Conservation (phyloP, 2,888 invertebrate species). For the Pandemis corylana region DNA sequence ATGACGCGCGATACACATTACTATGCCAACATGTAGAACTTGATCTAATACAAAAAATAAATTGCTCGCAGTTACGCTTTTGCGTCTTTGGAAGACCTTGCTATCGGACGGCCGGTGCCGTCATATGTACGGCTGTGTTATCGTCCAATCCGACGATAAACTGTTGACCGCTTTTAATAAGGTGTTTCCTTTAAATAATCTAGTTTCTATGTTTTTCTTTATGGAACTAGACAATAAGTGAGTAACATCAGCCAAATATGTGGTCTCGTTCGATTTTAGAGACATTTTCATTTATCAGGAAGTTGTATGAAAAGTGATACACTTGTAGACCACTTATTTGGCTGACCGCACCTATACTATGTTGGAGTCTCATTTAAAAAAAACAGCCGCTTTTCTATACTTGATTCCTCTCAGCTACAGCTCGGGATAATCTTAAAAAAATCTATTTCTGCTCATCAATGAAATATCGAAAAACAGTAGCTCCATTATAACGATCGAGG, state of each 20-base stretch:
- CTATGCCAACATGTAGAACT: conserved; percentile 34
- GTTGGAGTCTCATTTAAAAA: too few relatives aligned
- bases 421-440: neutral
- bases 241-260: too few relatives aligned
- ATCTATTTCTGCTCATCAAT: conserved; percentile 8
- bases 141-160: conserved; percentile 47
- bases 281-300: neutral
- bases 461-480: conserved; percentile 19
- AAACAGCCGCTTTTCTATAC: too few relatives aligned
- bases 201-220: conserved; percentile 21
- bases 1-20: conserved; percentile 25
- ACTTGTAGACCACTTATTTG: too few relatives aligned
- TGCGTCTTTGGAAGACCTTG: conserved; percentile 39
- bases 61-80: conserved; percentile 32
- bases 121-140: conserved; percentile 43
- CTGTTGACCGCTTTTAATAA: conserved; percentile 51
- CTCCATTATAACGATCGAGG: conserved; percentile 26
- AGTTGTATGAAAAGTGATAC: too few relatives aligned
- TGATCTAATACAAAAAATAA: conserved; percentile 38
- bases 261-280: too few relatives aligned
- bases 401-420: too few relatives aligned
- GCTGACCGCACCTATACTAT: too few relatives aligned
- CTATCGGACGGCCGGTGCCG: conserved; percentile 16
- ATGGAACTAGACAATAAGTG: neutral
- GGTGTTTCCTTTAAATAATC: conserved; percentile 44